Percentiles rank a stretch among this genome's conserved stretches.
Conservation (phyloP, 2,888 invertebrate genomes). For the Sycophila texana region DNA sequence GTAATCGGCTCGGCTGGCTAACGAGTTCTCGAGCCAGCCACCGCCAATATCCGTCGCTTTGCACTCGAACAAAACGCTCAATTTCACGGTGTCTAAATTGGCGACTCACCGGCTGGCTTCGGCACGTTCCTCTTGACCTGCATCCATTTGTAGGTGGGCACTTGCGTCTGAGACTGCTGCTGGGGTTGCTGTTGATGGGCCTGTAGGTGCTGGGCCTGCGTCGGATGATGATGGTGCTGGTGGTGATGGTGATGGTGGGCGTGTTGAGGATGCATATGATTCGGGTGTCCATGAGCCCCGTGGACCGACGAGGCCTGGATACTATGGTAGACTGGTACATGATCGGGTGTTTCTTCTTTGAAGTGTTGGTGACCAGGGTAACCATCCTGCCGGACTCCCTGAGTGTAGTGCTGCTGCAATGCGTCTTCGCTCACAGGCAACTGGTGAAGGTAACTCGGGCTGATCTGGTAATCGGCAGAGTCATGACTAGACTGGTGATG, state of each 20-base stretch:
- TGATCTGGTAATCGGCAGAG: conserved; percentile 76
- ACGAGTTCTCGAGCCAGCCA: conserved; percentile 24
- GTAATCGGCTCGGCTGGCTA: conserved; percentile 13
- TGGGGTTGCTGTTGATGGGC: conserved; percentile 62
- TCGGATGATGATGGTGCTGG: conserved; percentile 63
- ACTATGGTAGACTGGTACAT: conserved; percentile 62
- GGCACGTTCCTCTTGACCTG: conserved; percentile 97
- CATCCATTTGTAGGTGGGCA: conserved; percentile 99
- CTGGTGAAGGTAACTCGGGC: conserved; percentile 68
- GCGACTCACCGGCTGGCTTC: conserved; percentile 89
- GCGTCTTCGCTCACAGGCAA: conserved; percentile 61
- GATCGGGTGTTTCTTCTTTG: conserved; percentile 79
- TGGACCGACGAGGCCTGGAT: conserved; percentile 63
- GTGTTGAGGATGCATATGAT: conserved; percentile 70
- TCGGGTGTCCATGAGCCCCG: conserved; percentile 67
- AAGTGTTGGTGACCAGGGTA: conserved; percentile 80
- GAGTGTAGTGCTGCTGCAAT: conserved; percentile 70
- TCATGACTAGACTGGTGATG: conserved; percentile 72
- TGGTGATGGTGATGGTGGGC: conserved; percentile 61
- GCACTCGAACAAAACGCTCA: conserved; percentile 57
- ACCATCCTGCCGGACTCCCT: conserved; percentile 75
- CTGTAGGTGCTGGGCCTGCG: conserved; percentile 64
- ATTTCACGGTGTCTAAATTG: conserved; percentile 59
- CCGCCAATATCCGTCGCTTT: conserved; percentile 40
- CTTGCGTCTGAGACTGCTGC: conserved; percentile 79